Base-by-base conservation (phyloP, 2,797 vertebrate genomes). In the Cuculus canorus region DNA sequence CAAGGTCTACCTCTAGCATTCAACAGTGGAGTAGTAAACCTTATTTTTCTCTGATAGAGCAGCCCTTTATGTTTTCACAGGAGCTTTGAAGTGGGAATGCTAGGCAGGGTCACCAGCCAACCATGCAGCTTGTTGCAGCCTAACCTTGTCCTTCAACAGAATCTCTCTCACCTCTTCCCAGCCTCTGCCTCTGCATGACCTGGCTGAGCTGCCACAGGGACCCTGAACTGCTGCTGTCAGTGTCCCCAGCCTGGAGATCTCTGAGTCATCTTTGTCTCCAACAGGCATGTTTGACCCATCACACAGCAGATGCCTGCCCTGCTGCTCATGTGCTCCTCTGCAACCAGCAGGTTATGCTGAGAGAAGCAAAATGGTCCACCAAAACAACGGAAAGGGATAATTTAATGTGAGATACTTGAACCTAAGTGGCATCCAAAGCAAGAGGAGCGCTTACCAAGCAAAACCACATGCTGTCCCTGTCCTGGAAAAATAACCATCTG, bases 401-500 rank as follows among this genome's bases (percentile, higher is more conserved):
- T 95, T 86, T 90, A 90, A 22, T 47, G 56, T 80, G 66, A 86
- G 45, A 72, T 53, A 23, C 56, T 96, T 90, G 64, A 76, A 88
- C 64, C 65, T 63, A 88, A 97, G 78, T 53, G 61, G 85, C 78
- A 88, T 76, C 60, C 86, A 85, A 88, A 93, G 88, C 61, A 90
- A 93, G 89, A 3, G 1, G 70, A 90, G 50, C 84, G 82, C 87
- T 95, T 87, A 90, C 77, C 48, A 88, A 82, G 81, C 68, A 53
- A 91, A 91, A 82, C 15, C 4, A 10, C 37, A 37, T 30, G 68
- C 48, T 86, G 64, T 54, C 52, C 83, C 71, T 88, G 33, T 79
- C 66, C 80, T 86, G 64, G 57, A 91, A 94, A 95, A 95, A 93
- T 66, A 91, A 66, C 37, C 37, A 47, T 88, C 64, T 92, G 86